Base-by-base conservation (phyloP, 1,140 invertebrate genomes). In the Aphaenogaster floridana region DNA sequence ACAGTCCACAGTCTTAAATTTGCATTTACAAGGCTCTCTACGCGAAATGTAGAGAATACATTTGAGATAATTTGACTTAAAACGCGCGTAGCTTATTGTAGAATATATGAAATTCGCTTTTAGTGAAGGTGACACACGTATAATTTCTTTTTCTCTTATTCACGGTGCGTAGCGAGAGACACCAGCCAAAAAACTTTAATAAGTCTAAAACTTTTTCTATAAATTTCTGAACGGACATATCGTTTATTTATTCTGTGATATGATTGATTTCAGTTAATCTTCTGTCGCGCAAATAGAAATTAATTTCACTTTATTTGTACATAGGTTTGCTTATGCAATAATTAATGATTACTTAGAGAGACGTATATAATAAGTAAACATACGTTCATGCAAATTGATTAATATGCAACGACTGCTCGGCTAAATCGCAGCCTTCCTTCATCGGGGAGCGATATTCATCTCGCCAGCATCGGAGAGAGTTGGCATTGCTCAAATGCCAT, bases 401-500 rank as follows among this genome's bases (percentile, higher is more conserved):
- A 84, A 76, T 63, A 50, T 39, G 17, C 69, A n/a, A 21, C 2
- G 54, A 50, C 28, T 39, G 39, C 42, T 59, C 54, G 69, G 4
- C 8, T 76, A 50, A 61, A 84, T 84, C 45, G 59, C 80, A 54
- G 45, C 80, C 28, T 72, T 61, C 57, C 45, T 17, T 76, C 54
- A 36, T 21, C 54, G 36, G 13, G 36, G 13, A 48, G 34, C 39
- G 68, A 69, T 72, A 72, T 48, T 80, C 48, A 68, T 39, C 28
- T 52, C 66, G 36, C 61, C 34, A 34, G 48, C 64, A n/a, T 42
- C 68, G 52, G 42, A 54, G 13, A 39, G 42, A 54, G 13, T 57
- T 21, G 42, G 54, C n/a, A 84, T 76, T 71, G 42, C 68, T 74
- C n/a, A 61, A 83, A 83, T 74, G 54, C 69, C 80, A 76, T 76